A percentile compares a stretch with the other conserved stretches of the same genome.
These are phyloP conservation scores for Balanococcus diminutus DNA, from an alignment of 2,888 invertebrate genomes.

Conservation along the genomic window DNA sequence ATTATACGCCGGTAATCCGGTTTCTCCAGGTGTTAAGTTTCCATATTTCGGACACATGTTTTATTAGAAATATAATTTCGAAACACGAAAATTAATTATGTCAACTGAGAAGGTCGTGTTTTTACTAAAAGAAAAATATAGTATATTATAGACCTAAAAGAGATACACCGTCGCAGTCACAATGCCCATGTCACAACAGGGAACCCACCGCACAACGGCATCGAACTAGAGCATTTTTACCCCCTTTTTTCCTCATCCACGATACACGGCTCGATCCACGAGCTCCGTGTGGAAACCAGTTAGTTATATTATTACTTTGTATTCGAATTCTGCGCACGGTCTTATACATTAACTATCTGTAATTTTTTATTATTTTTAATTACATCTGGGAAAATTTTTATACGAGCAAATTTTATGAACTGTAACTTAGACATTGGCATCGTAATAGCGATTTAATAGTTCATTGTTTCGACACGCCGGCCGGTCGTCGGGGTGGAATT, in stretches of 20 bases:
- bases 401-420: slow-evolving; percentile 46
- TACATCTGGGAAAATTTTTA: neutral
- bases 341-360: neutral
- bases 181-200: slow-evolving; percentile 28
- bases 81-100: slow-evolving; percentile 38
- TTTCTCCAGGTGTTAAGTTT: slow-evolving; percentile 42
- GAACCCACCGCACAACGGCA: neutral
- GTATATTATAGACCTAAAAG: too few species aligned
- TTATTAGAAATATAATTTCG: slow-evolving; percentile 39
- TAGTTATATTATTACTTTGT: slow-evolving; percentile 2
- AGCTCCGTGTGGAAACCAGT: neutral
- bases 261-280: too few species aligned
- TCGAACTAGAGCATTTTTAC: slow-evolving; percentile 30
- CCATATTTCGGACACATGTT: slow-evolving; percentile 42
- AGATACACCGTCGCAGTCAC: slow-evolving; percentile 24
- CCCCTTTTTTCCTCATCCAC: too few species aligned
- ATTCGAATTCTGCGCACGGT: neutral
- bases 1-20: slow-evolving; percentile 22
- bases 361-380: slow-evolving; percentile 22
- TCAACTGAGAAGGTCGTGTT: slow-evolving; percentile 35
- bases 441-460: slow-evolving; percentile 38
- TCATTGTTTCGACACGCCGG: slow-evolving; percentile 2
- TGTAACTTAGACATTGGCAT: slow-evolving; percentile 23
- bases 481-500: too few species aligned
- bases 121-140: neutral